Evolutionary conservation across 1,140 invertebrate genomes (phyloP), one percentile per base, ranked within the genome.

Genomic region (Hylaeus anthracinus): DNA sequence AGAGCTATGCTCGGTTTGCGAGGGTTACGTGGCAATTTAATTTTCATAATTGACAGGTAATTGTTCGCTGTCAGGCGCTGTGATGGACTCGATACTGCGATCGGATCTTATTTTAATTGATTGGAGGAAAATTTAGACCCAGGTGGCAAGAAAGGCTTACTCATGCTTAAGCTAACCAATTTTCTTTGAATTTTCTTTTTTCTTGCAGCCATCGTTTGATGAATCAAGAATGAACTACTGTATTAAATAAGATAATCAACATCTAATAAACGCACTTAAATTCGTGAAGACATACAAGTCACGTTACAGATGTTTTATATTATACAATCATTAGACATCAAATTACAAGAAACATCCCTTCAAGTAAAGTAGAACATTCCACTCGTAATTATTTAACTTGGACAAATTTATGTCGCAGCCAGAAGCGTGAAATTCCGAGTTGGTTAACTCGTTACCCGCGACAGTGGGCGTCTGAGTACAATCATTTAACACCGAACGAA

Each of bases 351-450:
- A 26, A 26, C 26, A 26, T 26, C 26, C 26, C 26, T 26, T 26
- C 26, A 26, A 26, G 0, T 26, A 26, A 26, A 26, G 26, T 26
- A 26, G 26, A 26, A 26, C 26, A 26, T 26, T 26, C 26, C 45
- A 9, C 51, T 2, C 5, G 55, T 5, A n/a, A 58, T 58, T n/a
- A n/a, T n/a, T 15, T 3, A 3, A 58, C 4, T 58, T 15, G 3
- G 72, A 76, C 74, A 60, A 81, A 81, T 9, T 60, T 53, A 39
- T 55, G 48, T 5, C 12, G 48, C 51, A 43, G 41, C 12, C 15
- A 53, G 6, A 66, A 60, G 37, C n/a, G 37, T 37, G 15, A 60
- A 5, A n/a, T 37, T 65, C 15, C 5, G 39, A 43, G 43, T 43
- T n/a, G 63, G 4, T 64, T 64, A 45, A 43, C 41, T 65, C 63